Base-by-base conservation (phyloP, 2,797 vertebrate species). In the Gastrophryne carolinensis region DNA sequence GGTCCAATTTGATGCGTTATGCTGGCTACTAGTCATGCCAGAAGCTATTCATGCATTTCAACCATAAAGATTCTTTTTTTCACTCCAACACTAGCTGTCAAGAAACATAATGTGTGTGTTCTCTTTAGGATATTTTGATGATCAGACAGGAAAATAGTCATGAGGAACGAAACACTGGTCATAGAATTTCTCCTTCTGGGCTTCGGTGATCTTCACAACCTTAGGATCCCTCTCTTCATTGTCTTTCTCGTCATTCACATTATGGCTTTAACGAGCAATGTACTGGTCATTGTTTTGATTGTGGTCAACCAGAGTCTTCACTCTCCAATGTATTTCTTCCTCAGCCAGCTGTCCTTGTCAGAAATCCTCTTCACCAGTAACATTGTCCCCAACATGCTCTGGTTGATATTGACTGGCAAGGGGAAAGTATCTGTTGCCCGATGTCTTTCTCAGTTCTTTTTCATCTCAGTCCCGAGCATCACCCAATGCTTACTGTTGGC, bases 321-420 rank as follows among this genome's bases (percentile, higher is more conserved):
- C 3, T 64, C 44, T 4, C 68, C 77, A 6, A 69, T 79, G 57
- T 69, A 81, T n/a, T 75, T 76, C 29, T 72, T 63, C 30, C 72
- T 79, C 57, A 56, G 60, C 9, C 62, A 72, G 8, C n/a, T 72
- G 10, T 71, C 62, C n/a, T 19, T 73, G 17, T 69, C 24, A 1
- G 50, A 76, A 26, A 37, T 76, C 27, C 34, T 70, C 26, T 68
- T 58, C 29, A 72, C 27, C 12, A 57, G 54, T 4, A 44, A 58
- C 57, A 17, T 70, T 47, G 34, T 73, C 7, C 63, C 75, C 7
- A 64, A 34, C 1, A 69, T 76, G 34, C 11, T 79, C 27, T 21
- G 1, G 1, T 3, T 58, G 0, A 39, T 61, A 52, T 37, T 69
- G 10, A 7, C 12, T 9, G 21, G 27, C 0, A 50, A 4, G 6